Base-by-base conservation (phyloP, 2,888 invertebrate species). In the Heliconius cydno region DNA sequence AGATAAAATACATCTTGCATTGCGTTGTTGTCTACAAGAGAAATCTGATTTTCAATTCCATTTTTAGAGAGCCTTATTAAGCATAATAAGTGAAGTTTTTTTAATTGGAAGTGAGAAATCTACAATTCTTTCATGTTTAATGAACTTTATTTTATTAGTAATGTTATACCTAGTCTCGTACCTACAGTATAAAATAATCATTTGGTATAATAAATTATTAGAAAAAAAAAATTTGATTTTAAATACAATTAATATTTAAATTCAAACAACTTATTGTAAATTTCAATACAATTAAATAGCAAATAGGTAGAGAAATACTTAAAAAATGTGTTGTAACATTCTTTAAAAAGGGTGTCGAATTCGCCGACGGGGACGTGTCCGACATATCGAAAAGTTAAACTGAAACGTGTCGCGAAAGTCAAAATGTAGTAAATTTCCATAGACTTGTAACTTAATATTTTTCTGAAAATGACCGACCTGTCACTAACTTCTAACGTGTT, bases 381-480 rank as follows among this genome's bases (percentile, higher is more conserved):
- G 88, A 89, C 89, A 87, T 89, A 87, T 89, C 87, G 84, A 82
- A 86, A 91, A 91, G 88, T 91, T 90, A 81, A 83, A 83, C 83
- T 81, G 86, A 86, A 87, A 90, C 89, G 89, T 89, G 89, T 89
- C 87, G 87, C 85, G 87, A 88, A 90, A 89, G 86, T 88, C 87
- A 88, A 89, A 88, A 87, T 86, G 86, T 86, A 84, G 79, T 80
- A 84, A 87, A 90, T 86, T 91, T 89, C 87, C 85, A 87, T 87
- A 85, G 89, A 90, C 88, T 90, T 83, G 86, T 89, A 90, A 90
- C 90, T 90, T 89, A 90, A 90, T 90, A 89, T 75, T 75, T 75
- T 63, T 38, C 88, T 90, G 19, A 72, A 79, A 71, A 76, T 76
- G 70, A 76, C 72, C 65, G 66, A 76, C 13, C 79, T 79, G 70